These are phyloP conservation scores for Acrobasis suavella DNA, from an alignment of 2,888 invertebrate genomes.

Conservation along the genomic window DNA sequence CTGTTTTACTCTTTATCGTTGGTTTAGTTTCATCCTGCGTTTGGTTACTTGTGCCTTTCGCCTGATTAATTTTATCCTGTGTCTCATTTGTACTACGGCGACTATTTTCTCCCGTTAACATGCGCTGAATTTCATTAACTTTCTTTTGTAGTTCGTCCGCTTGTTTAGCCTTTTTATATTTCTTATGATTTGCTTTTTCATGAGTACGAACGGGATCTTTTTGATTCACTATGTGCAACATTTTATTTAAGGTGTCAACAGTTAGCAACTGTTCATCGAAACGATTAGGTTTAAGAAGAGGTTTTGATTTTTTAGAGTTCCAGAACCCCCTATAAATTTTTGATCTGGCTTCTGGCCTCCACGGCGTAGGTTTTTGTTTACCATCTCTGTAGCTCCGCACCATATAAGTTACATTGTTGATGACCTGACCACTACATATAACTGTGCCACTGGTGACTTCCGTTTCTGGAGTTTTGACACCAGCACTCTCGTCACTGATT, in stretches of 20 bases:
- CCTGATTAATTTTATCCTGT: background rate
- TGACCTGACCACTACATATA: conserved; percentile 12
- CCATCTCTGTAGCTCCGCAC: background rate
- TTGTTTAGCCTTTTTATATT: background rate
- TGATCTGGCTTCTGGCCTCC: background rate
- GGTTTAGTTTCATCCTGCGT: background rate
- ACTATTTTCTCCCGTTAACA: conserved; percentile 21
- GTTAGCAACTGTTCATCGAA: conserved; percentile 36
- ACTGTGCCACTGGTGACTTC: conserved; percentile 2
- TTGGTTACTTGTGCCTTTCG: background rate
- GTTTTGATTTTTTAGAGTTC: background rate
- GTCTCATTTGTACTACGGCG: background rate
- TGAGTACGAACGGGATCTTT: conserved; percentile 11
- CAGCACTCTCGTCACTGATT: background rate
- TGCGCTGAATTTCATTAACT: conserved; percentile 23
- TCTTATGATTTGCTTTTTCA: conserved; percentile 23
- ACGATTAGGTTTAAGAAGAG: background rate
- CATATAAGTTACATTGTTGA: background rate
- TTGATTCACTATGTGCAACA: conserved; percentile 47
- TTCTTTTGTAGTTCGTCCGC: conserved; percentile 23
- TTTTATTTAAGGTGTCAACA: conserved; percentile 62
- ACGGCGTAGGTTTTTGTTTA: background rate
- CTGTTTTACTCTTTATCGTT: background rate
- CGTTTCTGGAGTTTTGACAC: background rate
- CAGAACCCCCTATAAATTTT: background rate